Percentiles rank a stretch among this genome's conserved stretches.
These are phyloP conservation scores for Heliocidaris erythrogramma DNA, from an alignment of 35 echinoderm and acorn worm genomes.

Conservation along the genomic window DNA sequence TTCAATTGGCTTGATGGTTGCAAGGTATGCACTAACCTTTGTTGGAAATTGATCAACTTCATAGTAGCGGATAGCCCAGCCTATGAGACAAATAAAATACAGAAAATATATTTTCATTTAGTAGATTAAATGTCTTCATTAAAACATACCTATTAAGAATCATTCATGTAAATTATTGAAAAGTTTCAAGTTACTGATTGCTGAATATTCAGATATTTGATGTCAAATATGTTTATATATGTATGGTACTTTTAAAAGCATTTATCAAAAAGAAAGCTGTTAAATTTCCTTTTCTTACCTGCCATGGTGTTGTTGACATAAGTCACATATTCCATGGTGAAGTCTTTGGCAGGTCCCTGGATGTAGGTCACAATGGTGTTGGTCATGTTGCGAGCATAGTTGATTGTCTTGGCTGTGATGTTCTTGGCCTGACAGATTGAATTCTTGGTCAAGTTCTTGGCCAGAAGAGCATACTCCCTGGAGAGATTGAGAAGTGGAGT, in stretches of 20 bases:
- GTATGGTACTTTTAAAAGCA: too few relatives aligned
- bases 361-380: not conserved
- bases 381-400: conserved; percentile 29
- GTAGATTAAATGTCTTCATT: too few relatives aligned
- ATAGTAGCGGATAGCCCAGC: conserved; percentile 77
- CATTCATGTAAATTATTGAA: too few relatives aligned
- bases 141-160: too few relatives aligned
- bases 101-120: not conserved
- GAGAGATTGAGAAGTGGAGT: conserved; percentile 54
- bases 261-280: too few relatives aligned
- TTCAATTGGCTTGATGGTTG: conserved; percentile 6
- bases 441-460: conserved; percentile 52
- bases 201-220: too few relatives aligned
- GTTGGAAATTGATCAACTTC: conserved; percentile 67
- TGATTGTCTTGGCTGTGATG: not conserved
- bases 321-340: conserved; percentile 40
- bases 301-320: conserved; percentile 68
- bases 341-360: conserved; percentile 19
- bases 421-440: conserved; percentile 17
- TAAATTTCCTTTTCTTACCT: conserved; percentile 28
- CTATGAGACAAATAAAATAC: conserved; percentile 24
- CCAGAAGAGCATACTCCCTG: conserved; percentile 47
- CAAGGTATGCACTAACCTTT: conserved; percentile 31
- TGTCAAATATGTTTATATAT: too few relatives aligned
- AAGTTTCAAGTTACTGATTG: too few relatives aligned